phyloP scores from a whole-genome alignment of 2,113 vertebrate species.

The Lonchura striata region DNA sequence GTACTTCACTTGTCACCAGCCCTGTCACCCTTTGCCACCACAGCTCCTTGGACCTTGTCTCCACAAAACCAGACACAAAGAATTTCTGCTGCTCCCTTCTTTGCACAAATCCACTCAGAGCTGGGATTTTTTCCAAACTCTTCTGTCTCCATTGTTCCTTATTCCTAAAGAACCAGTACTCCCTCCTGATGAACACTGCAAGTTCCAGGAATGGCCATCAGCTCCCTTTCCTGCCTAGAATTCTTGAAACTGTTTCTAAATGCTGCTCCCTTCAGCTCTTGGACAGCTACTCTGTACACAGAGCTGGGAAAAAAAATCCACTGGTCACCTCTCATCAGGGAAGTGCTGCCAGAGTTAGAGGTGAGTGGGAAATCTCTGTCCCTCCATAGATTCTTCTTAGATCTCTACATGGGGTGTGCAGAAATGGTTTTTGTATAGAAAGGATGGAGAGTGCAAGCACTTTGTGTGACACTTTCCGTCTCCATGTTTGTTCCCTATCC shows the following conservation, averaged over 20 bases:
- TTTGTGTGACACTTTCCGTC: neutral
- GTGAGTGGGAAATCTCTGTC: neutral
- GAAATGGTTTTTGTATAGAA: neutral
- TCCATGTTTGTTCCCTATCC: neutral
- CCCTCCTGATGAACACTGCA: fast-evolving
- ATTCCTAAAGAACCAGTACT: neutral
- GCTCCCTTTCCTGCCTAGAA: neutral
- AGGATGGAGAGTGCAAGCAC: neutral
- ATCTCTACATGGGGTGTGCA: neutral
- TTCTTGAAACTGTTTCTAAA: neutral
- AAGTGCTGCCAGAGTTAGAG: neutral
- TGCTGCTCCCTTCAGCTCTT: neutral
- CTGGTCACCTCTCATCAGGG: neutral
- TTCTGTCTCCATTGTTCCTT: neutral
- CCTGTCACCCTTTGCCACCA: neutral
- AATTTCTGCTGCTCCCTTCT: neutral
- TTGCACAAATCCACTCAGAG: neutral
- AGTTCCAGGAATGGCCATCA: neutral
- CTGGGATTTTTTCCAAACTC: neutral
- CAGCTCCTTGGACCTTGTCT: neutral
- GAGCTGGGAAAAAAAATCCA: neutral
- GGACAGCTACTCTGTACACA: neutral
- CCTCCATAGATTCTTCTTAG: neutral
- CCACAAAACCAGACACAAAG: neutral
- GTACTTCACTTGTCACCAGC: neutral